Evolutionary conservation across 37 sponge, comb jelly and placozoan genomes (phyloP).

Genomic region (Haliclona indistincta): DNA sequence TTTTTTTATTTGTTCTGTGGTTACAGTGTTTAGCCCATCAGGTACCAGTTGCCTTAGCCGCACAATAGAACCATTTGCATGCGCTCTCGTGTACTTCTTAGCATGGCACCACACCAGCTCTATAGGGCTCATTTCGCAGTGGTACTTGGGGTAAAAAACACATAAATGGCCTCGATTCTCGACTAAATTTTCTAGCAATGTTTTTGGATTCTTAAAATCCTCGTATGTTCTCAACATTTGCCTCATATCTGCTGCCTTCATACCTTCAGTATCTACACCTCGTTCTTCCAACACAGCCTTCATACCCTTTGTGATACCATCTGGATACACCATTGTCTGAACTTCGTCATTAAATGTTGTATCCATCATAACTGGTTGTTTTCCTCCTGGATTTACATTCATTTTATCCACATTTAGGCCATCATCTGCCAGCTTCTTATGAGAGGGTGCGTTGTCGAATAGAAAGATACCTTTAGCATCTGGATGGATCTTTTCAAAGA

Average conservation of each 20-base stretch:
- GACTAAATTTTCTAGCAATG: conserved; percentile 20
- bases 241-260: conserved; percentile 47
- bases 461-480: no score
- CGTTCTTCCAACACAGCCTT: conserved; percentile 24
- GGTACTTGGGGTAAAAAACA: not conserved
- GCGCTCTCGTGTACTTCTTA: conserved; percentile 6
- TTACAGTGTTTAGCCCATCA: conserved; percentile 10
- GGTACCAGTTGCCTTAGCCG: not conserved
- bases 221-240: conserved; percentile 16
- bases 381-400: conserved; percentile 63
- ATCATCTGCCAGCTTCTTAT: conserved; percentile 21
- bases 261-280: conserved; percentile 15
- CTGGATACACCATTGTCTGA: not conserved
- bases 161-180: not conserved
- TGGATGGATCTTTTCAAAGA: no score
- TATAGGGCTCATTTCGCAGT: conserved; percentile 12
- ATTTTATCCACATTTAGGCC: conserved; percentile 33
- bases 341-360: conserved; percentile 36
- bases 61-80: conserved; percentile 1
- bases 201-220: conserved; percentile 28
- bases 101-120: conserved; percentile 16
- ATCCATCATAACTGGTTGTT: conserved; percentile 48
- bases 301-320: conserved; percentile 27
- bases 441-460: conserved; percentile 45
- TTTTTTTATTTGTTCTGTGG: conserved; percentile 9